Evolutionary conservation across 37 sponge, comb jelly and placozoan species (phyloP).

Genomic region (Bolinopsis microptera): DNA sequence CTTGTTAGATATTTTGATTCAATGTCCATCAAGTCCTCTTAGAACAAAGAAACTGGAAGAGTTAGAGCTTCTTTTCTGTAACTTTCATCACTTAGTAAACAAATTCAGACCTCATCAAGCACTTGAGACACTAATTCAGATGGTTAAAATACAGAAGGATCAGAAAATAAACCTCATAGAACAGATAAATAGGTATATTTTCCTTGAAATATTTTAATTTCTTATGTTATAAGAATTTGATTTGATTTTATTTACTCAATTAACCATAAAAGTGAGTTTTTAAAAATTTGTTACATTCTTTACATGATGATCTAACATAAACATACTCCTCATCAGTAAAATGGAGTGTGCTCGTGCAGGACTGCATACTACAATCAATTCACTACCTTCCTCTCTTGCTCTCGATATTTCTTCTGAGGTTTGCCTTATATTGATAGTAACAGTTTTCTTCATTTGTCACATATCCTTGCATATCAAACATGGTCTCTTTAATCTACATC

Average conservation of each 20-base stretch:
- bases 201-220: no score
- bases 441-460: no score
- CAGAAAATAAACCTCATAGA: constrained; percentile 36
- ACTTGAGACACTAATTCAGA: constrained; percentile 49
- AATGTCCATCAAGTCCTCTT: constrained; percentile 16
- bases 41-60: constrained; percentile 53
- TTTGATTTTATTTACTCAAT: no score
- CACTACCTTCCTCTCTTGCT: constrained; percentile 30
- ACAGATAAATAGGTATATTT: constrained; percentile 54
- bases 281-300: no score
- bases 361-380: constrained; percentile 56
- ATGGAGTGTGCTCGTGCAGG: constrained; percentile 21
- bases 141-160: constrained; percentile 61
- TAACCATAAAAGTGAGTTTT: no score
- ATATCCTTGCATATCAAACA: no score
- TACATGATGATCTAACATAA: no score
- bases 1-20: constrained; percentile 23
- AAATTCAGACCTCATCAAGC: constrained; percentile 60
- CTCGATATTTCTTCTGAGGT: not conserved
- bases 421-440: no score
- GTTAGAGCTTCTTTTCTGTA: constrained; percentile 52
- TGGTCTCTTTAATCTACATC: no score
- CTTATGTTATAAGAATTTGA: no score
- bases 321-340: not conserved
- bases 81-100: constrained; percentile 53